Percentiles rank a stretch among this genome's conserved stretches.
Evolutionary conservation across 2,113 vertebrate genomes (phyloP).

Genomic region (Mus pahari): DNA sequence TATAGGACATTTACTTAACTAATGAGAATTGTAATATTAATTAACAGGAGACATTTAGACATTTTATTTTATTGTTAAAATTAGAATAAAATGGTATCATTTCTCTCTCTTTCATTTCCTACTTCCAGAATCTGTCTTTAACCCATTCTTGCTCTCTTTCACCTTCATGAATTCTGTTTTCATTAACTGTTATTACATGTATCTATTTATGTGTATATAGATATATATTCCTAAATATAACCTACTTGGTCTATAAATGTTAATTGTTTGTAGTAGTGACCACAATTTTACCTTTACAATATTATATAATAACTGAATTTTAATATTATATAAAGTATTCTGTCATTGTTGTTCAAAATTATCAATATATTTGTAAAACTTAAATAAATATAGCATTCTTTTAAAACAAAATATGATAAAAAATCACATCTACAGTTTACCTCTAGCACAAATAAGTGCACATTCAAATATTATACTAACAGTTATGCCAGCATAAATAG

Average conservation of each 20-base stretch:
- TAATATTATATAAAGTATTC: neutral
- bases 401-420: neutral
- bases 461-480: neutral
- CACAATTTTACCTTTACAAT: neutral
- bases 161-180: neutral
- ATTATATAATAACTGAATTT: neutral
- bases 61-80: neutral
- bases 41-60: neutral
- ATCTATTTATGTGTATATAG: neutral
- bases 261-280: neutral
- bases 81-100: neutral
- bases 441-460: neutral
- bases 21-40: neutral
- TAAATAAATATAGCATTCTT: neutral
- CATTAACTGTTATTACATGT: neutral
- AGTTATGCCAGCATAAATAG: neutral
- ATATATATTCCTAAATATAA: neutral
- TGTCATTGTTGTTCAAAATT: neutral
- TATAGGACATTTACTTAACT: neutral
- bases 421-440: neutral
- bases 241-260: neutral
- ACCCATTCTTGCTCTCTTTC: neutral
- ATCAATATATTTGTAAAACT: neutral
- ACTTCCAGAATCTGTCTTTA: neutral
- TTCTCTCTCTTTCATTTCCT: neutral